Conservation (phyloP, 2,888 invertebrate genomes). For the Margaritifera margaritifera region DNA sequence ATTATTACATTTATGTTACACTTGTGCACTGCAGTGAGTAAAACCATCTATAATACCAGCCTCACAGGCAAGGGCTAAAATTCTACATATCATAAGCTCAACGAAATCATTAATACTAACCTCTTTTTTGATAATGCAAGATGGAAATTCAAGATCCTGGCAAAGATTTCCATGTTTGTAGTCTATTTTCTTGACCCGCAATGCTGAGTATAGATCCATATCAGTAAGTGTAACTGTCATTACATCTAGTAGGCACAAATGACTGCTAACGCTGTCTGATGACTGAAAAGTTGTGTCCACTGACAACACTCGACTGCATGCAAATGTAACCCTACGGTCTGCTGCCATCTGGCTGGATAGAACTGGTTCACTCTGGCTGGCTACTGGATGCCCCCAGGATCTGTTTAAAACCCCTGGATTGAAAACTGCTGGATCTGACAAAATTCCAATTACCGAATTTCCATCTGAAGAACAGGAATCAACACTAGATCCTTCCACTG, state of each 20-base stretch:
- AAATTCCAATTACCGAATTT: too few relatives aligned
- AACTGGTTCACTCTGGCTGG: constrained; percentile 1
- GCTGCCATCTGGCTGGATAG: background rate
- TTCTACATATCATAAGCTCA: background rate
- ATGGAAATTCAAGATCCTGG: constrained; percentile 67
- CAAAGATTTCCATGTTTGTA: constrained; percentile 38
- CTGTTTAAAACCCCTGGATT: background rate
- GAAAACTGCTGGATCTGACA: constrained; percentile 17
- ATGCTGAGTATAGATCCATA: constrained; percentile 84
- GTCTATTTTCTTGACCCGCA: constrained; percentile 65
- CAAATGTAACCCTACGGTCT: too few relatives aligned
- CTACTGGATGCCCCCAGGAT: constrained; percentile 3
- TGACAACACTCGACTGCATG: too few relatives aligned
- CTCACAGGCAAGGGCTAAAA: background rate
- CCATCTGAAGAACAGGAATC: constrained; percentile 39
- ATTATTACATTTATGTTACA: too few relatives aligned
- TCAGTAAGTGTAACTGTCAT: constrained; percentile 83
- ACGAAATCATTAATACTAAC: constrained; percentile 37
- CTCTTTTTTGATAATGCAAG: constrained; percentile 67
- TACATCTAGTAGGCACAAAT: constrained; percentile 81
- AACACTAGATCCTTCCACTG: constrained; percentile 42
- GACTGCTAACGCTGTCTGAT: constrained; percentile 14
- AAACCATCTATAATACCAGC: too few relatives aligned
- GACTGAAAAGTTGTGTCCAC: too few relatives aligned
- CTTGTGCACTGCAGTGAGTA: too few relatives aligned